Evolutionary conservation across 2,888 invertebrate genomes (phyloP), one percentile per base, ranked within the genome.

Genomic region (Spatulosminthurus flaviceps): DNA sequence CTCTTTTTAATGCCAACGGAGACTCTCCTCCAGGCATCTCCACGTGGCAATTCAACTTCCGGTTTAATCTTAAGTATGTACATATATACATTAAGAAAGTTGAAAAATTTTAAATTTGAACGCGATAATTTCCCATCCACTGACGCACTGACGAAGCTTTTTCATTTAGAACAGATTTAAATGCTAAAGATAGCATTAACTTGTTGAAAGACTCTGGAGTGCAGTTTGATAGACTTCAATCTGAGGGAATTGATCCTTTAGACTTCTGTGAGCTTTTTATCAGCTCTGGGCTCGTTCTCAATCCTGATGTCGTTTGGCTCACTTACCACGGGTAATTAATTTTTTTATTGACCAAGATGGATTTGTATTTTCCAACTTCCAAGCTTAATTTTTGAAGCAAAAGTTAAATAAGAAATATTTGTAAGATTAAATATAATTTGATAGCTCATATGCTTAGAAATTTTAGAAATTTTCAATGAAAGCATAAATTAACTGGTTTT

Each of bases 21-120:
- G 86, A 88, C 78, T 86, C 88, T 43, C 88, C 89, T 22, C 84
- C 86, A 7, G 87, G 80, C 73, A 86, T 76, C 80, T 86, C 81
- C 79, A 90, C 90, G 16, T 91, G 90, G 90, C 91, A 91, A 87
- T 91, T 91, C 86, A 91, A 91, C 86, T 90, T 91, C 85, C 89
- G 89, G 81, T 90, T 90, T 85, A 89, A 88, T 83, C 86, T 90
- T n/a, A 86, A 86, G 87, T 90, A 88, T 86, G 87, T 84, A 60
- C 22, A 2, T 70, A 13, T 13, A 21, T 34, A 51, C 5, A 19
- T 2, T 9, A 13, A 29, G 7, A 34, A 28, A 11, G 19, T 34
- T 21, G 28, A 13, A 13, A 22, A 5, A 26, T 7, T 22, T 67
- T 7, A 67, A 7, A n/a, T 22, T 61, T 7, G 2, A 61, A 7